Evolutionary conservation across 2,113 vertebrate genomes (phyloP).

Genomic region (Lynx canadensis): DNA sequence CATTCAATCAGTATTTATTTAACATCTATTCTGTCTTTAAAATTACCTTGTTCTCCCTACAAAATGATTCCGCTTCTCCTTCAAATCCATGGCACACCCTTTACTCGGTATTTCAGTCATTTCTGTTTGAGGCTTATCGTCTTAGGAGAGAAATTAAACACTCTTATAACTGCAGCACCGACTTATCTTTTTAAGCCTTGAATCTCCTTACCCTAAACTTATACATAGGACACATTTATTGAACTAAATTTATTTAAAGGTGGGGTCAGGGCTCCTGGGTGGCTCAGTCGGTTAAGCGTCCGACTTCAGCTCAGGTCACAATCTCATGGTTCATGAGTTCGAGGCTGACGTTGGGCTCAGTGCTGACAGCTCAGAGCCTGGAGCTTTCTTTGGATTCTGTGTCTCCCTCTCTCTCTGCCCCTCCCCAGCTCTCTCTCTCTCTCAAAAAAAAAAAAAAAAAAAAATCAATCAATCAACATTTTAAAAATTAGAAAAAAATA

Average conservation of each 20-base stretch:
- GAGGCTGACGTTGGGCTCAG: no score
- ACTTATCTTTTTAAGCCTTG: neutral
- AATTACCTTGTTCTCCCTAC: neutral
- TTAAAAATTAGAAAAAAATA: neutral
- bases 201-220: neutral
- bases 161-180: neutral
- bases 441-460: no score
- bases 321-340: no score
- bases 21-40: slow-evolving; percentile 38
- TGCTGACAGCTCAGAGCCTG: no score
- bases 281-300: no score
- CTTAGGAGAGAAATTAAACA: neutral
- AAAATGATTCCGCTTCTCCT: neutral
- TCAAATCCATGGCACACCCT: neutral
- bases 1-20: neutral
- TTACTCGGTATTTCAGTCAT: neutral
- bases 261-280: no score
- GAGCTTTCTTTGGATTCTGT: no score
- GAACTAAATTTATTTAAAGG: neutral
- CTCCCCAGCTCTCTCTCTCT: no score
- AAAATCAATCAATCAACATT: no score
- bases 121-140: neutral
- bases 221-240: neutral
- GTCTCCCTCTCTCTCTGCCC: no score
- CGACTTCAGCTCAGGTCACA: no score